These are phyloP conservation scores for Taeniopygia guttata DNA, from an alignment of 2,797 vertebrate species.

Conservation along the genomic window DNA sequence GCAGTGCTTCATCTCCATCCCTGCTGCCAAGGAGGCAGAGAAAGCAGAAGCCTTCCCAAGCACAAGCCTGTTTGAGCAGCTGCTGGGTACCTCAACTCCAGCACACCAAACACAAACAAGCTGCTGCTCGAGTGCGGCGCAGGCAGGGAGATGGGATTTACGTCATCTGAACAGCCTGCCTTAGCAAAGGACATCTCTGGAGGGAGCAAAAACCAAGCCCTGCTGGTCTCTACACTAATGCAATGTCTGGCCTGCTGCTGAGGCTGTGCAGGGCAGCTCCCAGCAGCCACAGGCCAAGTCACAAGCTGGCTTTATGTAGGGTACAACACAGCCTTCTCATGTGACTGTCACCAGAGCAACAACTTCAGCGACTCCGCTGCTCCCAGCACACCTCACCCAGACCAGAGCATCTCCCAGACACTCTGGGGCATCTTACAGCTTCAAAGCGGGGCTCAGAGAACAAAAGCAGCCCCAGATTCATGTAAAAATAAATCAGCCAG, in stretches of 20 bases:
- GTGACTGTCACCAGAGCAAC: constrained; percentile 26
- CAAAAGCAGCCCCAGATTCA: not conserved
- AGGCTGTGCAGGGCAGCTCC: not conserved
- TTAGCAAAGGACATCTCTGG: not conserved
- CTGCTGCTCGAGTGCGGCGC: not conserved
- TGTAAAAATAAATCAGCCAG: not conserved
- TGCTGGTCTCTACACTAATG: not conserved
- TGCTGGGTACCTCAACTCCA: not conserved
- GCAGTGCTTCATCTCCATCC: not conserved
- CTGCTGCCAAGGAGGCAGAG: not conserved
- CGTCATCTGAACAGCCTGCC: not conserved
- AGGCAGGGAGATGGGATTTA: not conserved
- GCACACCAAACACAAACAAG: not conserved
- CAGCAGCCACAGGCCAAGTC: not conserved
- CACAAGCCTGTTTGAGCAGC: not conserved
- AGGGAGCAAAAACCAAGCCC: not conserved
- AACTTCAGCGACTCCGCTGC: not conserved
- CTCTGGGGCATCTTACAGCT: not conserved
- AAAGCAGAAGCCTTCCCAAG: not conserved
- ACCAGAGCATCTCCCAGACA: not conserved
- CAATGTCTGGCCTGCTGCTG: not conserved
- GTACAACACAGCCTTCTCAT: not conserved
- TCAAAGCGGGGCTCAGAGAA: not conserved
- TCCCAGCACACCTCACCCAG: not conserved
- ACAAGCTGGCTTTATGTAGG: not conserved